Percentiles rank a stretch among this genome's conserved stretches.
Evolutionary conservation across 2,797 vertebrate genomes (phyloP).

Genomic region (Pantherophis vulpinus): DNA sequence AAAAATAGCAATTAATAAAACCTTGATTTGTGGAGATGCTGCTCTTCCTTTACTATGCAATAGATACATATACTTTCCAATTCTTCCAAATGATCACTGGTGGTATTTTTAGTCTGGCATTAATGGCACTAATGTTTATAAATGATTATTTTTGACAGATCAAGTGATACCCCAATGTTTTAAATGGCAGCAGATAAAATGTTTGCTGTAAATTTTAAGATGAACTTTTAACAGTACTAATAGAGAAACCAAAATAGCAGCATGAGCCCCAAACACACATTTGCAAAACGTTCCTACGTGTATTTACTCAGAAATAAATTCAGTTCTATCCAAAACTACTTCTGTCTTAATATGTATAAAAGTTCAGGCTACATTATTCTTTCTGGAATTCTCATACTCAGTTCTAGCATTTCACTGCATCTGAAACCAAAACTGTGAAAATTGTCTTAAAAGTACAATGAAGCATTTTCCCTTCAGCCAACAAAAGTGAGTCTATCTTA

Average conservation of each 20-base stretch:
- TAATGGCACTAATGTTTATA: neutral
- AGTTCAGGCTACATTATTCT: neutral
- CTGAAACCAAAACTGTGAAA: neutral
- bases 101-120: neutral
- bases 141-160: neutral
- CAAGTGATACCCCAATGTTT: neutral
- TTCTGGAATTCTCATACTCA: neutral
- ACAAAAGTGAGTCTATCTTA: neutral
- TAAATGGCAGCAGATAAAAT: neutral
- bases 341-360: neutral
- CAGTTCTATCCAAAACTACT: neutral
- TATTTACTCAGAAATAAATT: neutral
- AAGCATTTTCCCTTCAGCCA: neutral
- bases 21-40: neutral
- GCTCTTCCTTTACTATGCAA: fast-evolving
- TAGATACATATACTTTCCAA: neutral
- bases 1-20: neutral
- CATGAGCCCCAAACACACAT: neutral
- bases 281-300: neutral
- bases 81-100: neutral
- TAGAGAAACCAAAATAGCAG: neutral
- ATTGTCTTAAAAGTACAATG: neutral
- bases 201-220: neutral
- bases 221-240: neutral
- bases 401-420: neutral